A percentile compares a stretch with the other conserved stretches of the same genome.
Conservation (phyloP, 2,797 vertebrate genomes). For the Aulostomus chinensis region DNA sequence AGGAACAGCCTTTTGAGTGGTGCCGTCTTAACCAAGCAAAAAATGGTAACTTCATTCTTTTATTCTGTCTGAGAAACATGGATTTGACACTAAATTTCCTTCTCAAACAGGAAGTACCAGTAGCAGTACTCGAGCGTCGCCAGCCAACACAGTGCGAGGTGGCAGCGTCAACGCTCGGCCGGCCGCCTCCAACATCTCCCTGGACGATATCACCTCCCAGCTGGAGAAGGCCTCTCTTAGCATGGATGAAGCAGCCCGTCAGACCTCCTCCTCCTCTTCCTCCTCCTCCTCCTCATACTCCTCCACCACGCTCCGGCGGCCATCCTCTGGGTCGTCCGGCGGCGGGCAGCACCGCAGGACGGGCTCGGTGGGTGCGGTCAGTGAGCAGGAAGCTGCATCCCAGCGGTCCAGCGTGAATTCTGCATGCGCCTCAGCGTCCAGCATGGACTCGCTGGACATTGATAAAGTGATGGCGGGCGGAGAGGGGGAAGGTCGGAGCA, state of each 20-base stretch:
- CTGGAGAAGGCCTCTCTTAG: constrained; percentile 91
- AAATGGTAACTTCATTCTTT: too few species aligned
- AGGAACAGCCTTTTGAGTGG: too few species aligned
- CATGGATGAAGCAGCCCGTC: constrained; percentile 96
- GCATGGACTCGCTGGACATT: constrained; percentile 96
- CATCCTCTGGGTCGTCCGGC: constrained; percentile 63
- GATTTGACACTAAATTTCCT: too few species aligned
- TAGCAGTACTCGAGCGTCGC: constrained; percentile 80
- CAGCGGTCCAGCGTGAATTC: constrained; percentile 89
- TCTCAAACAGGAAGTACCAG: constrained; percentile 75
- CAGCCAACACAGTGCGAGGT: constrained; percentile 85
- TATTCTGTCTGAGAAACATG: too few species aligned
- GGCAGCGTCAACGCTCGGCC: constrained; percentile 75
- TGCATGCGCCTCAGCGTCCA: constrained; percentile 91
- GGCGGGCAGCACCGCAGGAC: constrained; percentile 89
- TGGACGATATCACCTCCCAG: constrained; percentile 97
- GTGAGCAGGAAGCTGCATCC: constrained; percentile 82
- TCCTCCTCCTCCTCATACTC: constrained; percentile 70
- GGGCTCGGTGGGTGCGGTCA: constrained; percentile 90
- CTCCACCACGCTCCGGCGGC: constrained; percentile 70
- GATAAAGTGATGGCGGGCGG: constrained; percentile 79
- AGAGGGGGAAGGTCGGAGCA: constrained; percentile 82
- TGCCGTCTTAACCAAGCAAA: too few species aligned
- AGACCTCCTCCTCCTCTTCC: constrained; percentile 76
- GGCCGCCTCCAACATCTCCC: constrained; percentile 89